Evolutionary conservation across 2,113 vertebrate species (phyloP), one percentile per base, ranked within the genome.

Genomic region (Dasyornis broadbenti): DNA sequence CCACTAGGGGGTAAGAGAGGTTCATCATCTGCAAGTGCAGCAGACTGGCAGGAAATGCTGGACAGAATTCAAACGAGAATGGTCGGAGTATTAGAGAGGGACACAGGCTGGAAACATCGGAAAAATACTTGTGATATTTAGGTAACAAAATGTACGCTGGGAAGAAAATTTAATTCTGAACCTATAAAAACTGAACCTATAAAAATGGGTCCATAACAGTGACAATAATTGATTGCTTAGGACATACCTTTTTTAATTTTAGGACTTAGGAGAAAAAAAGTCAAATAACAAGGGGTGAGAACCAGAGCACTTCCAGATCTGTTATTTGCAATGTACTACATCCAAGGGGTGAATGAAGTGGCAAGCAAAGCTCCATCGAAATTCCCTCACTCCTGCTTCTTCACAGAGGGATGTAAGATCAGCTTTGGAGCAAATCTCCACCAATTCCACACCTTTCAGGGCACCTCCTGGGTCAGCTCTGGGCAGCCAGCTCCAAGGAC

Each of bases 1-100:
- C 96, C 96, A 95, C 95, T 97, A 96, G 96, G 82, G 95, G 95
- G 96, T 96, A 96, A 95, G 93, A 97, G 94, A 94, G 92, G 40
- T 75, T 64, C 92, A 95, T 5, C 7, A 39, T 75, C 52, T 15
- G 68, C 50, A 56, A 82, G 40, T 1, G 42, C 86, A 70, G 64
- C 6, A 5, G 65, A 42, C 63, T 35, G 40, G 45, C 79, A 83
- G 76, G 24, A 69, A 83, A 44, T 2, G 24, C 22, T 92, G 91
- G 89, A 42, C 11, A 12, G 2, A 52, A 92, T 70, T 63, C 94
- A 91, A 75, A 44, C 0, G 9, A 66, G 17, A 86, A 70, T 15
- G 7, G 82, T 47, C 10, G 2, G 75, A 56, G 6, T 22, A 63
- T 71, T 21, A 64, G 60, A 89, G 76, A 28, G 42, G 89, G 52